Conservation (phyloP, 1,140 invertebrate species). For the Dreissena polymorpha region DNA sequence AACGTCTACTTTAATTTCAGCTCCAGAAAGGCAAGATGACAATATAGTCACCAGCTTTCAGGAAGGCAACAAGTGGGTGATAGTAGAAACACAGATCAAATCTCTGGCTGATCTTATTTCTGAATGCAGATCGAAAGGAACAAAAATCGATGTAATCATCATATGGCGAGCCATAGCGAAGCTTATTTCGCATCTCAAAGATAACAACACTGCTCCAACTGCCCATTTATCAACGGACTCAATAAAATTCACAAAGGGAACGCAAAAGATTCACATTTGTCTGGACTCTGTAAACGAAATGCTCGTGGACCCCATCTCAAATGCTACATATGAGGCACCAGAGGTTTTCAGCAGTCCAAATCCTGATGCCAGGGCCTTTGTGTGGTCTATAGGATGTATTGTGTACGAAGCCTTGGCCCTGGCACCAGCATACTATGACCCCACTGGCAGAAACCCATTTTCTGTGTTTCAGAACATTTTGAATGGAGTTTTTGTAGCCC, state of each 20-base stretch:
- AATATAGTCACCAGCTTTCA: conserved; percentile 54
- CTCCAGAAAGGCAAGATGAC: neutral
- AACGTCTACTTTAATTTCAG: too few relatives aligned
- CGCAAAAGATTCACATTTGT: neutral
- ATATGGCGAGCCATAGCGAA: conserved; percentile 43
- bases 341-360: conserved; percentile 59
- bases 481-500: conserved; percentile 57
- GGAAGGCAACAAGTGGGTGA: conserved; percentile 41
- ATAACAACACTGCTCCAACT: neutral
- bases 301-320: neutral
- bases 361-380: conserved; percentile 54
- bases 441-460: conserved; percentile 57
- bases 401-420: conserved; percentile 64
- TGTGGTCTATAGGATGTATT: conserved; percentile 66
- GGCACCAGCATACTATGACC: conserved; percentile 62
- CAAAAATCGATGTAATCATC: conserved; percentile 32
- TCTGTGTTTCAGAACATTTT: conserved; percentile 60
- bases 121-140: conserved; percentile 31
- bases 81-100: conserved; percentile 43
- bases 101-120: conserved; percentile 45
- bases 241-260: conserved; percentile 7
- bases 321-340: conserved; percentile 64
- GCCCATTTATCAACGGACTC: conserved; percentile 33
- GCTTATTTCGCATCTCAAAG: conserved; percentile 23
- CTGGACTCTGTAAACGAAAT: neutral